Conservation (phyloP, 2,113 vertebrate genomes). For the Mus pahari region DNA sequence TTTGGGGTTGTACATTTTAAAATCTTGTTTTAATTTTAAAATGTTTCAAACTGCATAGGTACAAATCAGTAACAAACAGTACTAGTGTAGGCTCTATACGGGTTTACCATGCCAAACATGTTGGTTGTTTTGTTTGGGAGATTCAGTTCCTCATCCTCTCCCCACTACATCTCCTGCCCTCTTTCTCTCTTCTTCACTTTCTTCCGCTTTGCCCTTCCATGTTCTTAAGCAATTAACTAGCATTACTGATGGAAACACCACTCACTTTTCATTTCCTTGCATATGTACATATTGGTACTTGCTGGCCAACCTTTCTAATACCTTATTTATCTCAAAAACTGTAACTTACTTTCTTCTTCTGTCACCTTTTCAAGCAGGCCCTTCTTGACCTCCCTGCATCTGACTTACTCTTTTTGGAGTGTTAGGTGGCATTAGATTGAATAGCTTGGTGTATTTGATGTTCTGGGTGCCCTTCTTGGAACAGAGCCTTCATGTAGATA, state of each 20-base stretch:
- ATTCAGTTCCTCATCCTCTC: not conserved
- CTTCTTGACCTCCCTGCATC: not conserved
- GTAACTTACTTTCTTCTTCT: not conserved
- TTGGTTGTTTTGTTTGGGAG: constrained; percentile 20
- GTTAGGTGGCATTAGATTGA: not conserved
- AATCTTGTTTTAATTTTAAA: constrained; percentile 56
- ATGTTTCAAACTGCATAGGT: constrained; percentile 41
- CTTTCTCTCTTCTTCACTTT: not conserved
- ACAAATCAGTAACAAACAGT: not conserved
- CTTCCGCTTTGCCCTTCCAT: not conserved
- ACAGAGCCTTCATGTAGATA: not conserved
- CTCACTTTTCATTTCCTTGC: constrained; percentile 12
- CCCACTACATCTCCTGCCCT: not conserved
- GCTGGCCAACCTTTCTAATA: not conserved
- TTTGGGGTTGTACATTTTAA: constrained; percentile 17
- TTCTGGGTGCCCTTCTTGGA: not conserved
- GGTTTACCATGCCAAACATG: constrained; percentile 7
- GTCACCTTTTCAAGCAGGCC: not conserved
- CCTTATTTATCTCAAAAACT: constrained; percentile 34
- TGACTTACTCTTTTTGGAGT: not conserved
- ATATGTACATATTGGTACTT: not conserved
- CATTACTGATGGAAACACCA: not conserved
- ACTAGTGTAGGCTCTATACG: not conserved
- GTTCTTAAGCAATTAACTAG: not conserved
- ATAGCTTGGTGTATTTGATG: not conserved